Evolutionary conservation across 2,113 vertebrate genomes (phyloP).

Genomic region (Percopsis transmontana): DNA sequence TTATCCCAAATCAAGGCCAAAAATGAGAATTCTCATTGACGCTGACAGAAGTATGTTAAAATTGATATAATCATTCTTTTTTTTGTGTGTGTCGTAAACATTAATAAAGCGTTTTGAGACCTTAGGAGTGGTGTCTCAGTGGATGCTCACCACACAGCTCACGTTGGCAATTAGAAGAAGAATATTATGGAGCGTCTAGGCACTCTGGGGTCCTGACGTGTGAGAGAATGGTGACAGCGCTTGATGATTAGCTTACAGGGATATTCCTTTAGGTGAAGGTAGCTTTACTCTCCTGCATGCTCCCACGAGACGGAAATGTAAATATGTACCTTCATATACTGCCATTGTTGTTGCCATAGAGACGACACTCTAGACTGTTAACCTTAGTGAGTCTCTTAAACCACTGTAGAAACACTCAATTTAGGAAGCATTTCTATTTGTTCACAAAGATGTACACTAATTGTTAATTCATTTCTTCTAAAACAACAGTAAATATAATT

Average conservation of each 20-base stretch:
- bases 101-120: slow-evolving; percentile 46
- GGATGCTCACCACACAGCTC: slow-evolving; percentile 43
- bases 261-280: slow-evolving; percentile 60
- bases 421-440: slow-evolving; percentile 10
- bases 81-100: slow-evolving; percentile 35
- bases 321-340: slow-evolving; percentile 66
- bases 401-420: slow-evolving; percentile 50
- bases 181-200: slow-evolving; percentile 35
- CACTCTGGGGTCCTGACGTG: slow-evolving; percentile 43
- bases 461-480: slow-evolving; percentile 11
- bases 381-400: slow-evolving; percentile 52
- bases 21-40: slow-evolving; percentile 42
- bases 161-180: slow-evolving; percentile 62
- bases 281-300: slow-evolving; percentile 48
- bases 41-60: slow-evolving; percentile 14
- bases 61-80: slow-evolving; percentile 2
- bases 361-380: slow-evolving; percentile 60
- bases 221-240: slow-evolving; percentile 63
- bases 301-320: slow-evolving; percentile 71
- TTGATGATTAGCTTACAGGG: slow-evolving; percentile 63
- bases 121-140: slow-evolving; percentile 50
- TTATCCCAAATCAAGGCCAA: slow-evolving; percentile 58
- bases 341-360: slow-evolving; percentile 69
- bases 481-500: slow-evolving; percentile 1
- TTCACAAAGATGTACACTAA: not conserved